phyloP scores from a whole-genome alignment of 2,797 vertebrate genomes.

The Siniperca undulata region DNA sequence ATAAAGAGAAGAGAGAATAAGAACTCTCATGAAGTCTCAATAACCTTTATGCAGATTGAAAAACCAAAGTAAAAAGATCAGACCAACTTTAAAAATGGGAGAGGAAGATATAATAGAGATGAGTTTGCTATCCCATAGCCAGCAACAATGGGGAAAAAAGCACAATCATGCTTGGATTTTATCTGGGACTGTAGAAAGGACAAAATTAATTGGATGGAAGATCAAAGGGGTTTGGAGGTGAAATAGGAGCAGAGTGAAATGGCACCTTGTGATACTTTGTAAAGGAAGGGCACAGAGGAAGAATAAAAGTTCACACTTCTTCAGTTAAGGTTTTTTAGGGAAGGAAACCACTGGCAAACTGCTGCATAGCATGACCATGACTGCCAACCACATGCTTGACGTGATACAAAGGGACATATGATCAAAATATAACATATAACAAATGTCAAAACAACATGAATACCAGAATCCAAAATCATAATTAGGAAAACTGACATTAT shows the following conservation, averaged over 20 bases:
- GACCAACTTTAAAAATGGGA: slow-evolving; percentile 28
- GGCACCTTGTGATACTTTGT: slow-evolving; percentile 22
- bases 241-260: slow-evolving; percentile 44
- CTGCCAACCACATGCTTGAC: neutral
- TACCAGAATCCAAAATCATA: no score
- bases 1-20: neutral
- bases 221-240: slow-evolving; percentile 62
- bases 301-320: neutral
- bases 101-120: slow-evolving; percentile 31
- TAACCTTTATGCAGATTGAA: slow-evolving; percentile 47
- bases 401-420: neutral
- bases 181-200: slow-evolving; percentile 49
- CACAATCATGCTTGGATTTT: slow-evolving; percentile 39
- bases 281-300: slow-evolving; percentile 16
- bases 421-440: neutral
- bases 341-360: neutral
- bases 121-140: slow-evolving; percentile 27
- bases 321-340: neutral
- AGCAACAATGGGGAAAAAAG: slow-evolving; percentile 34
- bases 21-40: slow-evolving; percentile 13
- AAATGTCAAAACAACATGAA: slow-evolving; percentile 2
- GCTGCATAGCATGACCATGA: neutral
- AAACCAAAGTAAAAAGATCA: slow-evolving; percentile 47
- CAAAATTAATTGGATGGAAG: slow-evolving; percentile 62
- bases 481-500: neutral